Percentiles rank a stretch among this genome's conserved stretches.
phyloP scores from a whole-genome alignment of 2,888 invertebrate genomes.

The Ichneumoninae sp. region DNA sequence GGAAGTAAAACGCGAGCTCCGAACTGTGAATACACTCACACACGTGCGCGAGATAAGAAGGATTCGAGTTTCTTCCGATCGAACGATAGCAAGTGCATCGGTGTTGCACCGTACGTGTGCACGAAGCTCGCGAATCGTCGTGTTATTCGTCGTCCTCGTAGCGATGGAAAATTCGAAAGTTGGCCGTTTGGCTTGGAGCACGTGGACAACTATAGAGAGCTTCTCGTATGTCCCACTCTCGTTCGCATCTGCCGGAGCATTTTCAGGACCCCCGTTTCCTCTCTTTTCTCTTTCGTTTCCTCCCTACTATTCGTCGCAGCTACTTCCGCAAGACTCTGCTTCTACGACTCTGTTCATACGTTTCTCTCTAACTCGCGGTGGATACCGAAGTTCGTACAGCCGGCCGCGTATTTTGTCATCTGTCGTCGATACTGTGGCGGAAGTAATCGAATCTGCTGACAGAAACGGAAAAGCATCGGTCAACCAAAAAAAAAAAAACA shows the following conservation, averaged over 20 bases:
- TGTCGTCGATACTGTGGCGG: constrained; percentile 40
- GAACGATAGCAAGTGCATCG: background rate
- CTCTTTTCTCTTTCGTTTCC: background rate
- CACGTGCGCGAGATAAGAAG: constrained; percentile 28
- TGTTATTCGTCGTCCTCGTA: constrained; percentile 17
- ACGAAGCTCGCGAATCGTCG: constrained; percentile 21
- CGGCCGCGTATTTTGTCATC: constrained; percentile 54
- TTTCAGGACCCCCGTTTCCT: constrained; percentile 25
- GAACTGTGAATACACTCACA: constrained; percentile 24
- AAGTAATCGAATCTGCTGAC: constrained; percentile 55
- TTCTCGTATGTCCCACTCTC: constrained; percentile 10
- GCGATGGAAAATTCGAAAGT: constrained; percentile 49
- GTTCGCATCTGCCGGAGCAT: constrained; percentile 25
- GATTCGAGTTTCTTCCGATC: constrained; percentile 10
- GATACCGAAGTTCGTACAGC: constrained; percentile 54
- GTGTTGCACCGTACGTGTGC: background rate
- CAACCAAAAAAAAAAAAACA: background rate
- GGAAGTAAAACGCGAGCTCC: constrained; percentile 19
- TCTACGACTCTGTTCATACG: constrained; percentile 21
- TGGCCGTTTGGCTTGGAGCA: constrained; percentile 17
- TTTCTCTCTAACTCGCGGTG: constrained; percentile 18
- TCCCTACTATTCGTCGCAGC: background rate
- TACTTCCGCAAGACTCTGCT: background rate
- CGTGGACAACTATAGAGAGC: constrained; percentile 23
- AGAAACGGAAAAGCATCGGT: background rate